Evolutionary conservation across 1,140 invertebrate species (phyloP), one percentile per base, ranked within the genome.

Genomic region (Drosophila lacteicornis): DNA sequence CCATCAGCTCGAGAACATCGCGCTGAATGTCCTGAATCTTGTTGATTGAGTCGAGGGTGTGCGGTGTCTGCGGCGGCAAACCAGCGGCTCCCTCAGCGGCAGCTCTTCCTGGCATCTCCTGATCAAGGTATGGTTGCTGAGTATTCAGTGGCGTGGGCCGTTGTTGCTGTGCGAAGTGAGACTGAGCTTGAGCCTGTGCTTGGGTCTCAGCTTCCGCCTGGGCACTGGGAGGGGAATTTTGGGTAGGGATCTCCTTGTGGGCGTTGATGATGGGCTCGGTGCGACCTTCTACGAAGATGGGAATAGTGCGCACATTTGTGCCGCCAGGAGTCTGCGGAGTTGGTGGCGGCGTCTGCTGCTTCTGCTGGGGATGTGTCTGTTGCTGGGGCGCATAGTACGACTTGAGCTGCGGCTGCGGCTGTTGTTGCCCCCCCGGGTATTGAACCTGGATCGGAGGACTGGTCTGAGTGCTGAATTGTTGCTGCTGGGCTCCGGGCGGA

Each of bases 281-380:
- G 42, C 97, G 93, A 22, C 97, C 96, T 92, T 98, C 97, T 0
- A 98, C 96, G 76, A 97, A 96, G 45, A 98, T 98, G 3, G 97
- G 97, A 91, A 98, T 98, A 84, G 97, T 96, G 76, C 97, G 94
- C 15, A 97, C 95, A 60, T 74, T 91, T 51, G 67, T 81, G 25
- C 82, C 80, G 46, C 91, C 91, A 3, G 93, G 92, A 12, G 91
- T 73, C 79, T 92, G 73, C 59, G 92, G 62, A 55, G 91, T 11
- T 47, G 84, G 77, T 67, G 91, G 55, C 68, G 91, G 56, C 61
- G 78, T 82, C 33, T 81, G 87, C 86, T 94, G 86, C 74, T 91
- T 90, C 43, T 87, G 84, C 25, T 92, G 91, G 2, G 90, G 90
- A 66, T 91, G 90, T n/a, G 91, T 36, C 63, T 92, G 91, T 42